Conservation (phyloP, 2,888 invertebrate species). For the Morinoia aosen region DNA sequence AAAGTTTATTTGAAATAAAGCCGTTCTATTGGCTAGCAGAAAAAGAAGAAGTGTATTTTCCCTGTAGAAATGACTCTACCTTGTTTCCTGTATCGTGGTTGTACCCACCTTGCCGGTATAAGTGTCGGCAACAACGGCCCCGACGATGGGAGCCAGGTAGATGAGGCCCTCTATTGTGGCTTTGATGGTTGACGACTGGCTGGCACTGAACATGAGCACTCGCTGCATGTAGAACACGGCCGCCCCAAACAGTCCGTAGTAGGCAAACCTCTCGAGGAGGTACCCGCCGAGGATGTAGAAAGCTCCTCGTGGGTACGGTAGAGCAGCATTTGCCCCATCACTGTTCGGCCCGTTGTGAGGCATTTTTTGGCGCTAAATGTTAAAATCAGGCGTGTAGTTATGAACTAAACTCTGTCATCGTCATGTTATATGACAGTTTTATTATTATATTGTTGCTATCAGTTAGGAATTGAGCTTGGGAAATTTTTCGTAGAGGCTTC, state of each 20-base stretch:
- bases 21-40: too few relatives aligned
- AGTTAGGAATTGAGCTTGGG: neutral
- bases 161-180: constrained; percentile 61
- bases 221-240: constrained; percentile 66
- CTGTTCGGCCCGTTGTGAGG: neutral
- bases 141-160: constrained; percentile 61
- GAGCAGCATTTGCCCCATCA: neutral
- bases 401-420: neutral
- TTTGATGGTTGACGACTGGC: constrained; percentile 57
- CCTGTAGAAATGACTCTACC: too few relatives aligned
- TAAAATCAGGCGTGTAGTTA: neutral
- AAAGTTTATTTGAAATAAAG: too few relatives aligned
- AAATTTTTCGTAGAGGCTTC: neutral
- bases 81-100: too few relatives aligned
- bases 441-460: neutral
- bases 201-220: constrained; percentile 55
- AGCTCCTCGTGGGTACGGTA: constrained; percentile 43
- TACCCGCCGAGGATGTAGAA: constrained; percentile 57
- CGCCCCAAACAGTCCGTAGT: constrained; percentile 60
- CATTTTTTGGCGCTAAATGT: neutral
- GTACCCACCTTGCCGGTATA: constrained; percentile 59
- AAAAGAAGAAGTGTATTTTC: too few relatives aligned
- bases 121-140: constrained; percentile 60
- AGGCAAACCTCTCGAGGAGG: constrained; percentile 60
- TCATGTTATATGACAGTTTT: neutral